phyloP scores from a whole-genome alignment of 2,797 vertebrate genomes.

The Falco columbarius region DNA sequence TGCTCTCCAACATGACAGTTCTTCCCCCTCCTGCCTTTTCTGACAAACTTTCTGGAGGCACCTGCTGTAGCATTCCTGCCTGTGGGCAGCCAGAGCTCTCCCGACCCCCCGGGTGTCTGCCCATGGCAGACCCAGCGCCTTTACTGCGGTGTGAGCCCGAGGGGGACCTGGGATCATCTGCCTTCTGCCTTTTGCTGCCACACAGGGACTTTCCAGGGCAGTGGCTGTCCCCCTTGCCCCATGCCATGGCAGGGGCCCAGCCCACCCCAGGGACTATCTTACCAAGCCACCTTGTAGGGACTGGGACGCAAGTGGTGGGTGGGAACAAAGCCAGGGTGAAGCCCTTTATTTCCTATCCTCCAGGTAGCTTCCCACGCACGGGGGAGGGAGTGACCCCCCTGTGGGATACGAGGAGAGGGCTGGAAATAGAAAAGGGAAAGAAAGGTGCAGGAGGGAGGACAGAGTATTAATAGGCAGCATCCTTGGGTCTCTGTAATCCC shows the following conservation, averaged over 20 bases:
- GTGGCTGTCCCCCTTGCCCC: neutral
- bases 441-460: slow-evolving; percentile 17
- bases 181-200: neutral
- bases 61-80: neutral
- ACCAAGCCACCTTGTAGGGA: neutral
- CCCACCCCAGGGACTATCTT: neutral
- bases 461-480: neutral
- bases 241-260: neutral
- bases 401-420: neutral
- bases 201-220: neutral
- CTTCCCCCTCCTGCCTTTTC: neutral
- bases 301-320: neutral
- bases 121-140: neutral
- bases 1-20: neutral
- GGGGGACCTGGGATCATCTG: neutral
- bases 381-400: neutral
- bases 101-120: neutral
- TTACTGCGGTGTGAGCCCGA: rapidly evolving
- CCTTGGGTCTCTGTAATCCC: slow-evolving; percentile 50
- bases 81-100: neutral
- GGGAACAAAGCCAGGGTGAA: neutral
- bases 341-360: neutral
- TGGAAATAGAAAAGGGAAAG: slow-evolving; percentile 25
- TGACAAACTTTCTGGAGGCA: neutral
- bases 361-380: neutral